Base-by-base conservation (phyloP, 2,113 vertebrate species). In the Sinocyclocheilus rhinocerous region DNA sequence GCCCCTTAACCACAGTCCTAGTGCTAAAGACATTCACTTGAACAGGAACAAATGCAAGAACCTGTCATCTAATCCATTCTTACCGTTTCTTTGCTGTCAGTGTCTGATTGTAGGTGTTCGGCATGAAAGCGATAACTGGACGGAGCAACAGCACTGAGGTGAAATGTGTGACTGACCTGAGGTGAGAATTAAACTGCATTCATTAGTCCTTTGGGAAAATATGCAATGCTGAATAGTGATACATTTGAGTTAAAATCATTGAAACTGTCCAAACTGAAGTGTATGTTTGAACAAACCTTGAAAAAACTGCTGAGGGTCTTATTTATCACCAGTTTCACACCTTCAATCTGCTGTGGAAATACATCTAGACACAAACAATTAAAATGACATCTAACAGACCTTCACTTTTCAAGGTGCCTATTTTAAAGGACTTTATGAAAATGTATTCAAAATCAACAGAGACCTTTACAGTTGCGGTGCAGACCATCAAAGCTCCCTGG, bases 321-420 rank as follows among this genome's bases (percentile, higher is more conserved):
- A 92, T 96, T 98, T 89, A 99, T 89, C 42, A 97, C 93, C 90
- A 99, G 94, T 92, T 97, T 97, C 85, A 99, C 96, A 0, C 97
- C 98, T 88, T 99, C 98, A 92, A 97, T 96, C 93, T 99, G 98
- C 89, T 96, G 96, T 55, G 97, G 98, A 93, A 99, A 99, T n/a
- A 99, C 96, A 87, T 98, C 97, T 99, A 42, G 73, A 63, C 20
- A 85, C 15, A 75, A 36, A 29, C 13, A 69, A 20, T 36, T 57
- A 61, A 42, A 48, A 42, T 15, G 1, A 26, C 10, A 3, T 67
- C 36, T 13, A n/a, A 61, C 3, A 36, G 20, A 42, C 9, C 18
- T 26, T 65, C 61, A 42, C 2, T 8, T 29, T 52, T 76, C 26
- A 50, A 50, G 48, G 15, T 52, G 50, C 12, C 50, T 29, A 63